Conservation (phyloP, 2,888 invertebrate genomes). For the Hartigia nigra region DNA sequence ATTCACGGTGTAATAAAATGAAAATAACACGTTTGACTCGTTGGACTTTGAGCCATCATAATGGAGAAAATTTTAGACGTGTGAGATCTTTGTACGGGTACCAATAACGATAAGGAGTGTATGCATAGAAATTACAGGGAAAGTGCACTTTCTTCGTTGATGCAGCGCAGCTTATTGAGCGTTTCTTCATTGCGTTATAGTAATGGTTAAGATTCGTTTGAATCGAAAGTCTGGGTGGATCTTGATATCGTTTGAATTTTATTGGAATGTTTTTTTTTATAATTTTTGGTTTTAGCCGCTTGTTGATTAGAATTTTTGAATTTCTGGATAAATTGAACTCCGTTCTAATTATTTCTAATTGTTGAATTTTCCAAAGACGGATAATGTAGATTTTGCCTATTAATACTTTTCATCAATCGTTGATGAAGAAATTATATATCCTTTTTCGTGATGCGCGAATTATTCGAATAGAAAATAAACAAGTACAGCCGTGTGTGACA, state of each 20-base stretch:
- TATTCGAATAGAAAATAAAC: not conserved
- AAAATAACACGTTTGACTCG: not conserved
- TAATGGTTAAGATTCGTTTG: constrained; percentile 41
- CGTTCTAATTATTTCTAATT: not conserved
- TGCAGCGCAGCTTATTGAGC: constrained; percentile 18
- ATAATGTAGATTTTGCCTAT: not conserved
- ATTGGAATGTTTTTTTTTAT: not conserved
- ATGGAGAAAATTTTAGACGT: not conserved
- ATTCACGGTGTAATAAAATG: not conserved
- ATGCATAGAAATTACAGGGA: constrained; percentile 39
- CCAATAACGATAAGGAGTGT: constrained; percentile 23
- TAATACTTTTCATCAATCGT: not conserved
- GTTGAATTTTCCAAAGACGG: not conserved
- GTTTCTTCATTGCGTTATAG: constrained; percentile 42
- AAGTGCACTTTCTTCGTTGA: constrained; percentile 2
- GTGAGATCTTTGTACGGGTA: not conserved
- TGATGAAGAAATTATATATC: not conserved
- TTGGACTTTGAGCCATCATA: not conserved
- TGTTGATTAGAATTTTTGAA: not conserved
- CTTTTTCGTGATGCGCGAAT: not conserved
- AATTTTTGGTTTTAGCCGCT: too few relatives aligned
- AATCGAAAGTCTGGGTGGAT: constrained; percentile 31
- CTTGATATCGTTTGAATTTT: not conserved
- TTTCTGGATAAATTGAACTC: not conserved
- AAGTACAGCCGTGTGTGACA: not conserved